Percentiles rank a stretch among this genome's conserved stretches.
These are phyloP conservation scores for Nasonia vitripennis DNA, from an alignment of 1,140 invertebrate genomes.

Conservation along the genomic window DNA sequence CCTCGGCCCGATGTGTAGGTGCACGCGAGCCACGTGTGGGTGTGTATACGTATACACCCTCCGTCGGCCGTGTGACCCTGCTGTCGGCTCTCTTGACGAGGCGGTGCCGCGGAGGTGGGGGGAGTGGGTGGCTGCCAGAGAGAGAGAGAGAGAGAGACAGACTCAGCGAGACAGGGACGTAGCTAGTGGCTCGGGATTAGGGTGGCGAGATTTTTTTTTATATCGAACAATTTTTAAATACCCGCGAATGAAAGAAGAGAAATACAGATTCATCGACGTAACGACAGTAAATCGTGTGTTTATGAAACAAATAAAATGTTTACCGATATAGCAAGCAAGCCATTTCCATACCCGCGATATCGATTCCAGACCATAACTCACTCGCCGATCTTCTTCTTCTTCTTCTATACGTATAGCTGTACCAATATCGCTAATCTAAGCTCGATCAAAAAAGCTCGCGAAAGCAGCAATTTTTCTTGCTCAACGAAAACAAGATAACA, in stretches of 20 bases:
- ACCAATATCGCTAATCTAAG: neutral
- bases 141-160: slow-evolving; percentile 4
- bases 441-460: neutral
- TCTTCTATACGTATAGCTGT: too few species aligned
- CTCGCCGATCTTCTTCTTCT: neutral
- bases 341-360: neutral
- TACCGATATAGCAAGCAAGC: neutral
- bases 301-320: neutral
- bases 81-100: neutral
- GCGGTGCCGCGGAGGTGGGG: neutral
- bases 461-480: neutral
- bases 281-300: too few species aligned
- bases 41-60: neutral
- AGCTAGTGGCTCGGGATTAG: neutral
- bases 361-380: neutral
- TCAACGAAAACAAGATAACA: neutral
- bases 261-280: too few species aligned
- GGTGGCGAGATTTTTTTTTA: neutral
- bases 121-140: neutral
- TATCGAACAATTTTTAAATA: too few species aligned
- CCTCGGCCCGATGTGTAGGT: too few species aligned
- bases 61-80: neutral
- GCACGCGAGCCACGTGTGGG: too few species aligned
- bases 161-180: neutral
- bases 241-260: too few species aligned